Conservation (phyloP, 1,140 invertebrate species). For the Cherax destructor region DNA sequence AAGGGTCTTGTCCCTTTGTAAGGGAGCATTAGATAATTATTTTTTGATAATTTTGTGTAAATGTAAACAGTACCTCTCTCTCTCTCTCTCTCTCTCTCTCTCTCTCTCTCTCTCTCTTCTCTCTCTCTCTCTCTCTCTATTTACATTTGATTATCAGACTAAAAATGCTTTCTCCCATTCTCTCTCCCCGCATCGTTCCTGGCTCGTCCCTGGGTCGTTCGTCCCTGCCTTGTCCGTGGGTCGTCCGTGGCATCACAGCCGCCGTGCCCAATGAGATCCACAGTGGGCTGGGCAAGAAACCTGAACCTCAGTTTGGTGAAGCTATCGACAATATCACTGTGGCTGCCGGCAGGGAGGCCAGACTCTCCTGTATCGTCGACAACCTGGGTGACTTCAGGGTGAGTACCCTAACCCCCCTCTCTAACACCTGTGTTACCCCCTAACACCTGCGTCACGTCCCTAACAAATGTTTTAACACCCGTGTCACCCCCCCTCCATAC, state of each 20-base stretch:
- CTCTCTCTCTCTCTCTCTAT: background rate
- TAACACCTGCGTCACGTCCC: too few relatives aligned
- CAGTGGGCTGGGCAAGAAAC: background rate
- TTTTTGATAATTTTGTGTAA: too few relatives aligned
- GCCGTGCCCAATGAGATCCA: constrained; percentile 33
- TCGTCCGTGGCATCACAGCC: background rate
- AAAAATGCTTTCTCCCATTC: background rate
- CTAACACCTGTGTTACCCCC: too few relatives aligned
- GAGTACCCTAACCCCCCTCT: background rate
- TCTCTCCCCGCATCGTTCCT: background rate
- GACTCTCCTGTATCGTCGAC: constrained; percentile 63
- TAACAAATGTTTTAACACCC: too few relatives aligned
- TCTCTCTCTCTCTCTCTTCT: background rate
- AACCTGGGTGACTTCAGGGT: constrained; percentile 71
- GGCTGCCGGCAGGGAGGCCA: constrained; percentile 54
- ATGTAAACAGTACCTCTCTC: background rate
- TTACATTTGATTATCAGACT: background rate
- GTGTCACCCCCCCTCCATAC: too few relatives aligned
- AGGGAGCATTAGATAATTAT: too few relatives aligned
- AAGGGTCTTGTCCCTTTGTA: too few relatives aligned
- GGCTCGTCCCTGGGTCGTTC: background rate
- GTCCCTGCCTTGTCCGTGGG: background rate
- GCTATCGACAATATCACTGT: constrained; percentile 66
- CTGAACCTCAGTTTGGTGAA: constrained; percentile 56
- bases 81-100: background rate